Evolutionary conservation across 1,140 invertebrate species (phyloP).

Genomic region (Caenorhabditis briggsae): DNA sequence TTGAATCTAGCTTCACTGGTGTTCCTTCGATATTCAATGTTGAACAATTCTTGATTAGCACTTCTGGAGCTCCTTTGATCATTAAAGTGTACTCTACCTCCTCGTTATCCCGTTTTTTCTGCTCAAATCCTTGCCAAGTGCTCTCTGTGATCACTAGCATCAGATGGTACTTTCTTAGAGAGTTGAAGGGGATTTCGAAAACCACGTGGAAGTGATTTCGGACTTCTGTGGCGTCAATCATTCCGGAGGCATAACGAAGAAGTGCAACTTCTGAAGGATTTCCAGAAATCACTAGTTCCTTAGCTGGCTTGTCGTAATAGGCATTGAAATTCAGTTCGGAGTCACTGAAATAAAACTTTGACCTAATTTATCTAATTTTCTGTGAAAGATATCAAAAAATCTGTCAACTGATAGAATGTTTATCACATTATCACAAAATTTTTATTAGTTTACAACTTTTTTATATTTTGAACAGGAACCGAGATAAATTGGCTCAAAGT

Average conservation of each 20-base stretch:
- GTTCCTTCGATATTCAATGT: conserved; percentile 66
- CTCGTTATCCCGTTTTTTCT: conserved; percentile 49
- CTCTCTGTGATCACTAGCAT: conserved; percentile 65
- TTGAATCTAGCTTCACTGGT: conserved; percentile 63
- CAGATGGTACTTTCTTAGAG: conserved; percentile 74
- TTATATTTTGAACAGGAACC: too few species aligned
- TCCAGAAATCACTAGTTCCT: conserved; percentile 67
- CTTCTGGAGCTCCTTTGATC: conserved; percentile 75
- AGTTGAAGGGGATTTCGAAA: conserved; percentile 77
- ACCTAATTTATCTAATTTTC: too few species aligned
- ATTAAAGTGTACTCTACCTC: conserved; percentile 69
- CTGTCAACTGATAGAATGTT: background rate
- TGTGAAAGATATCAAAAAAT: too few species aligned
- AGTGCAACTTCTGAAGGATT: conserved; percentile 72
- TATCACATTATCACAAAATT: background rate
- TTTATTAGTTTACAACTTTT: background rate
- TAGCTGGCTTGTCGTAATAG: conserved; percentile 30
- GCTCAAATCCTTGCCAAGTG: conserved; percentile 3
- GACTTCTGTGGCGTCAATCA: conserved; percentile 61
- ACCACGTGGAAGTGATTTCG: conserved; percentile 69
- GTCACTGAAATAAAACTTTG: conserved; percentile 31
- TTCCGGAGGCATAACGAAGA: conserved; percentile 62
- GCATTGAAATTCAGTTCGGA: conserved; percentile 48
- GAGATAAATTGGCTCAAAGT: too few species aligned
- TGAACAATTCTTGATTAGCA: conserved; percentile 70